Evolutionary conservation across 2,113 vertebrate species (phyloP), one percentile per base, ranked within the genome.

Genomic region (Oxyruncus cristatus): DNA sequence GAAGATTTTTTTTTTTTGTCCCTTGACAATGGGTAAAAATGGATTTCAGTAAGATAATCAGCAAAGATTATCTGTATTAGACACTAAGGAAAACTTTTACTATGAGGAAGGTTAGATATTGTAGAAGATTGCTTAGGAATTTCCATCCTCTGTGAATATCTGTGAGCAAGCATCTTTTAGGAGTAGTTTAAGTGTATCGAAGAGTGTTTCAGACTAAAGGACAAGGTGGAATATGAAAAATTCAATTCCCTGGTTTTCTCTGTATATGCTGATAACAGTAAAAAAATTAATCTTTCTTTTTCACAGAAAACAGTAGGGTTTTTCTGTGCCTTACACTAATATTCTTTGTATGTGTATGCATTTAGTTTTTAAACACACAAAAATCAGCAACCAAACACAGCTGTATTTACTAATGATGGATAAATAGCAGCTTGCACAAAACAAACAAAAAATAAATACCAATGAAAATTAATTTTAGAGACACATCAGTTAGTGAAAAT

Each of bases 391-490:
- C 14, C 27, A 93, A 94, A 91, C 75, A 88, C 78, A 97, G 71
- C 85, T 93, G 78, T 85, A 85, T 93, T 95, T 92, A 92, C 62
- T 80, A 77, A 50, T 33, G 63, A 42, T 63, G 63, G 78, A 76
- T 88, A 85, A 94, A 83, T 50, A 93, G 59, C 55, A 88, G 55
- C 59, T 92, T 96, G 68, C 47, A 75, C 52, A 47, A 93, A 93
- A 81, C 32, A 87, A 79, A 85, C 15, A 35, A 74, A 79, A 94
- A 85, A 42, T 15, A 86, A 89, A 88, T 77, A 61, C 18, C 44
- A 81, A 3, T 42, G 46, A 66, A 90, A 83, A 55, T 94, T 65
- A 65, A 66, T 93, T 81, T 93, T 85, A 70, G 63, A 76, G 37
- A 66, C 17, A 39, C 33, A 71, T 76, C 33, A 0, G 0, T 90